Evolutionary conservation across 2,888 invertebrate genomes (phyloP).

Genomic region (Chloroclysta siterata): DNA sequence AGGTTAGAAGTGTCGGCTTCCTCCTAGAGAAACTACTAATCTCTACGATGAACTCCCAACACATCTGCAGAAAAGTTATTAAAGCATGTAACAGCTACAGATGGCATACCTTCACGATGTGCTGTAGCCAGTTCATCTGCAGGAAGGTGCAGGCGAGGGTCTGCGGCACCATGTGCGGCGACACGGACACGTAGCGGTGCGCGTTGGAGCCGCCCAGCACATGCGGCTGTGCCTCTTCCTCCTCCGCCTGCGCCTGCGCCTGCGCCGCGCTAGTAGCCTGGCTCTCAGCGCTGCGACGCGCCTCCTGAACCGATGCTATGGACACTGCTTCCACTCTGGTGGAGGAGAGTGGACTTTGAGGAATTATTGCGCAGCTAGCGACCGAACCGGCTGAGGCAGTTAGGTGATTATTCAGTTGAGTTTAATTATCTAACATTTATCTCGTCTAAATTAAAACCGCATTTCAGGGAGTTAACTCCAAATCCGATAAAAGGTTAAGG

Average conservation of each 20-base stretch:
- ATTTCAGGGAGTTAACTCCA: too few species aligned
- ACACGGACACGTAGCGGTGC: slow-evolving; percentile 65
- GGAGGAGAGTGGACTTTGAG: neutral
- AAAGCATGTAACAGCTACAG: too few species aligned
- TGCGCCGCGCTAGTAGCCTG: slow-evolving; percentile 15
- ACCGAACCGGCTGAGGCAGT: too few species aligned
- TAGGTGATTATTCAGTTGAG: too few species aligned
- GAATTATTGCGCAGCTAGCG: too few species aligned
- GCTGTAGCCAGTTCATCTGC: slow-evolving; percentile 75
- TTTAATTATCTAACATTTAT: too few species aligned
- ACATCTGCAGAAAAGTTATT: too few species aligned
- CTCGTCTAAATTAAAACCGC: too few species aligned
- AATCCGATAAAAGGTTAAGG: too few species aligned
- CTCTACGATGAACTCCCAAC: too few species aligned
- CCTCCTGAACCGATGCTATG: slow-evolving; percentile 8
- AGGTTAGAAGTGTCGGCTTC: too few species aligned
- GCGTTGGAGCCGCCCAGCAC: slow-evolving; percentile 69
- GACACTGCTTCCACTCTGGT: slow-evolving; percentile 12
- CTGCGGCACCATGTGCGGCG: slow-evolving; percentile 72
- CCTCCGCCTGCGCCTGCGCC: slow-evolving; percentile 16
- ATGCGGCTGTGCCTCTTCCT: slow-evolving; percentile 51
- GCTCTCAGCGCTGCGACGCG: slow-evolving; percentile 18
- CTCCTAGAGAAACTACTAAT: too few species aligned
- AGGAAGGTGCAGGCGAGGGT: slow-evolving; percentile 72
- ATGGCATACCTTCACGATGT: slow-evolving; percentile 65